These are phyloP conservation scores for Pterocles orientalis DNA, from an alignment of 2,113 vertebrate genomes.

Conservation along the genomic window DNA sequence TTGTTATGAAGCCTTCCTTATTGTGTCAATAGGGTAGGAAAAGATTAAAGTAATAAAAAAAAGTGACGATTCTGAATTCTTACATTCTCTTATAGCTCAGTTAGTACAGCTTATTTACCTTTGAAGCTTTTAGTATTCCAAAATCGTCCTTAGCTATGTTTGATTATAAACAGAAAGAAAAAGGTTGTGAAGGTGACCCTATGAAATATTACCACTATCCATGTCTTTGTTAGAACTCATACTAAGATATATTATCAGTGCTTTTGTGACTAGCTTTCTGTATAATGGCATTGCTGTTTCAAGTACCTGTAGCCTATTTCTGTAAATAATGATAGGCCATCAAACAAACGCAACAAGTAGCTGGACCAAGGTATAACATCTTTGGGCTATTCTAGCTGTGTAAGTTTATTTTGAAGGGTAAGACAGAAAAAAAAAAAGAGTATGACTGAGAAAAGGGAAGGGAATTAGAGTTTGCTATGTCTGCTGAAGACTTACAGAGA, in stretches of 20 bases:
- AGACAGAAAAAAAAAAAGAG: neutral
- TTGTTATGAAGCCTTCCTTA: neutral
- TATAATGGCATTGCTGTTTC: neutral
- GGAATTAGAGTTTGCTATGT: neutral
- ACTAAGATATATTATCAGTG: neutral
- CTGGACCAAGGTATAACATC: neutral
- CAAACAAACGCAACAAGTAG: neutral
- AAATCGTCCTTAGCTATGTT: neutral
- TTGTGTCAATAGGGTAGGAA: neutral
- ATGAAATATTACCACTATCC: neutral
- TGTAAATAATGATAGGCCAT: neutral
- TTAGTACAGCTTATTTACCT: neutral
- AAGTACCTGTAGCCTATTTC: neutral
- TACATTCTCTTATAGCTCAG: neutral
- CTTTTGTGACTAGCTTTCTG: neutral
- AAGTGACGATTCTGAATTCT: neutral
- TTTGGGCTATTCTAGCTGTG: neutral
- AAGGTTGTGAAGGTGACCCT: neutral
- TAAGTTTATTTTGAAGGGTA: neutral
- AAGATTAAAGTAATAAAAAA: slow-evolving; percentile 19
- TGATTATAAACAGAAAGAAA: neutral
- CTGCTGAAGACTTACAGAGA: neutral
- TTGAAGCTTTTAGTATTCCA: neutral
- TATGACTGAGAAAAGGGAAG: neutral
- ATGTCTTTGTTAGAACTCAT: neutral